Evolutionary conservation across 2,888 invertebrate genomes (phyloP).

Genomic region (Ephialtes manifestator): DNA sequence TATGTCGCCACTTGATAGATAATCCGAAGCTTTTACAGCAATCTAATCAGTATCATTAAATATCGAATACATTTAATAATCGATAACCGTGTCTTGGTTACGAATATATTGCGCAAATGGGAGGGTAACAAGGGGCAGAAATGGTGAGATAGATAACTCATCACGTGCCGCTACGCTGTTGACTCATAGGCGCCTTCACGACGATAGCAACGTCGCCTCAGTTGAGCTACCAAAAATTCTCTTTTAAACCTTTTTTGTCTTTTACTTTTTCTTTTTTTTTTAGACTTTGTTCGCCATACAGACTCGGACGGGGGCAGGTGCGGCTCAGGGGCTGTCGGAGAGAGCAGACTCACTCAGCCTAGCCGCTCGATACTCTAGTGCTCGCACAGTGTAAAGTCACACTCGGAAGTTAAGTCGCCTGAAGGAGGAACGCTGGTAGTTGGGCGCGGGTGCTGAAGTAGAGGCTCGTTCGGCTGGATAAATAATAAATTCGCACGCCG

Average conservation of each 20-base stretch:
- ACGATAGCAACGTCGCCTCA: conserved; percentile 21
- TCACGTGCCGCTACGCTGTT: conserved; percentile 32
- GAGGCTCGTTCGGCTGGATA: conserved; percentile 81
- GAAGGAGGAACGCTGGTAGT: conserved; percentile 59
- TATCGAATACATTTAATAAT: conserved; percentile 82
- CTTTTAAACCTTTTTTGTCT: conserved; percentile 4
- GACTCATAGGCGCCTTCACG: conserved; percentile 29
- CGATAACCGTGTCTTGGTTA: conserved; percentile 72
- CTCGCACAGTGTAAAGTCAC: conserved; percentile 70
- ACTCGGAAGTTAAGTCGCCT: conserved; percentile 73
- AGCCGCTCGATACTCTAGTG: conserved; percentile 34
- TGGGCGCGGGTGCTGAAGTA: conserved; percentile 66
- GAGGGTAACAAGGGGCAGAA: conserved; percentile 18
- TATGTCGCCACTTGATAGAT: conserved; percentile 83
- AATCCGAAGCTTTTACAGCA: conserved; percentile 82
- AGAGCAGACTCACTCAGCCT: conserved; percentile 3
- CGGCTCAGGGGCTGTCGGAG: background rate
- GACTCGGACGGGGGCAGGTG: conserved; percentile 1
- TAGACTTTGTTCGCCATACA: conserved; percentile 13
- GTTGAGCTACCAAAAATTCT: conserved; percentile 31
- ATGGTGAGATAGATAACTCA: conserved; percentile 41
- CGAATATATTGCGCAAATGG: conserved; percentile 35
- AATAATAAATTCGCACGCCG: conserved; percentile 82
- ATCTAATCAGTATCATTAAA: conserved; percentile 84
- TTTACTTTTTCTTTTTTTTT: conserved; percentile 17